Base-by-base conservation (phyloP, 1,140 invertebrate genomes). In the Apis dorsata region DNA sequence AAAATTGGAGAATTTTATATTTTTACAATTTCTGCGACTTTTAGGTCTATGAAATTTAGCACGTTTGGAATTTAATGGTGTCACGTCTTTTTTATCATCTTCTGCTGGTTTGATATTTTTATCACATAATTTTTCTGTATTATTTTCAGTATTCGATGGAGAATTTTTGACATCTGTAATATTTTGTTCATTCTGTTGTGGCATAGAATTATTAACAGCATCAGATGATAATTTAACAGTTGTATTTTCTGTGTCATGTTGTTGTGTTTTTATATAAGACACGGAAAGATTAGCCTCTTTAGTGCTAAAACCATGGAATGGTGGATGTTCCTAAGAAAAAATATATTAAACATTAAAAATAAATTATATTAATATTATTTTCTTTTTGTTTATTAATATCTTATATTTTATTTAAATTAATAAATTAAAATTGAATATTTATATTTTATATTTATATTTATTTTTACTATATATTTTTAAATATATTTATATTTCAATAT, bases 281-380 rank as follows among this genome's bases (percentile, higher is more conserved):
- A 89, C 91, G 11, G 91, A 92, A 55, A 89, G 87, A 83, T 91
- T 90, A 82, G 91, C 91, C 83, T 94, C 93, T 83, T 90, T 92
- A 83, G 89, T 93, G 84, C 93, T 94, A 88, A 94, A 94, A 79
- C 93, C 93, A 83, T 93, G 93, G 83, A 94, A 94, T 70, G 93
- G 91, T 85, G 90, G 87, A 90, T 93, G 91, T 90, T 92, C 92
- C 93, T 94, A 82, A 21, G 88, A 82, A 87, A 82, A 77, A 66
- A 81, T 15, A 5, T 21, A 65, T 53, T 74, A n/a, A 81, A 34
- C 44, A 60, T 66, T 78, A 79, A 13, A 68, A 19, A 24, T 15
- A 34, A 66, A 59, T 66, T 15, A 71, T 21, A 68, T n/a, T 53
- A 11, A 62, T 44, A 34, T 34, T 66, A 66, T n/a, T 34, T 24